Evolutionary conservation across 1,140 invertebrate genomes (phyloP), one percentile per base, ranked within the genome.

Genomic region (Magallana gigas): DNA sequence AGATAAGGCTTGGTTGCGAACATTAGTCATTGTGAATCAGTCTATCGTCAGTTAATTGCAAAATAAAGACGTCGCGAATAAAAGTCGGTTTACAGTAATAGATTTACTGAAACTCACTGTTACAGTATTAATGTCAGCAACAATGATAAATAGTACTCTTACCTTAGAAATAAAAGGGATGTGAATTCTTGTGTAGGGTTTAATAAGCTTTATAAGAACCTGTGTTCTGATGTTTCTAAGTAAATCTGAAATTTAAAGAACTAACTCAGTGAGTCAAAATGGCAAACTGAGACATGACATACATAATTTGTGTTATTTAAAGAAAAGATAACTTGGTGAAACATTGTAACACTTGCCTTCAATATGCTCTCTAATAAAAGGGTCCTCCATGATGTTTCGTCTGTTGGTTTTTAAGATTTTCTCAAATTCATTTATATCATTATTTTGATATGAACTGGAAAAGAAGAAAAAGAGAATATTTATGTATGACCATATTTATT

Each of bases 371-470:
- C 98, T 96, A 92, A 99, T 99, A 95, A 99, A 99, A 8, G 98
- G 98, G 96, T 99, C 99, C 93, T 99, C 98, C 99, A 99, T 99
- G 85, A 99, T 99, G 93, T 98, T 98, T 83, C 92, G 92, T 90
- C 98, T 96, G 95, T 99, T 99, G 93, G 97, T 97, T 93, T 98
- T 97, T 80, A 99, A 95, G 92, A 99, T 99, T 88, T 97, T 97
- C 95, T 99, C 99, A 96, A 99, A 99, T 91, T 99, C 98, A 94
- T 98, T 98, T 87, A 99, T 99, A 95, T 99, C 98, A 95, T 99
- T 99, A 95, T 99, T 99, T 95, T 99, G 99, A 95, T 99, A 99
- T 23, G 99, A 98, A 93, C 95, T 95, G 90, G 56, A 94, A 92
- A 84, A 85, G 83, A 58, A 85, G 23, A 23, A 80, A 71, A 86